Evolutionary conservation across 2,113 vertebrate genomes (phyloP).

Genomic region (Ciconia stormi): DNA sequence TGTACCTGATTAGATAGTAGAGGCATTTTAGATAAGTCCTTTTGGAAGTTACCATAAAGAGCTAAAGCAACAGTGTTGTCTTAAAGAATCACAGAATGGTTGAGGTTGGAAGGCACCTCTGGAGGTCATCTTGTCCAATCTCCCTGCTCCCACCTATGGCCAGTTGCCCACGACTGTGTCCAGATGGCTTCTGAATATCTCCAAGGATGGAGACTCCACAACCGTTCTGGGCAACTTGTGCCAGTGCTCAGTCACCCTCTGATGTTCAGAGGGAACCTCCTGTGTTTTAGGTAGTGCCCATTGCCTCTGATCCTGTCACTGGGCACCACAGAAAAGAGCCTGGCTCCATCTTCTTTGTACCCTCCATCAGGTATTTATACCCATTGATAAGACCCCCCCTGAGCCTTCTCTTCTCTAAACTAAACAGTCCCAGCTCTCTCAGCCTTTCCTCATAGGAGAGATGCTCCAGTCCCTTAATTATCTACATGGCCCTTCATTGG

Average conservation of each 20-base stretch:
- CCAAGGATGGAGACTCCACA: background rate
- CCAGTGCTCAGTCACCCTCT: background rate
- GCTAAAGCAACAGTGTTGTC: background rate
- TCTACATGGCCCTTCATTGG: background rate
- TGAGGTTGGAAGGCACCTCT: background rate
- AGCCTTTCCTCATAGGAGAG: background rate
- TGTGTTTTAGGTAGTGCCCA: background rate
- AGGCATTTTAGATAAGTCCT: background rate
- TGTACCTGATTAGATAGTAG: background rate
- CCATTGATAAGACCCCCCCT: no score
- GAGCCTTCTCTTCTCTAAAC: background rate
- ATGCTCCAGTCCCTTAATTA: no score
- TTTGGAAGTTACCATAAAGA: background rate
- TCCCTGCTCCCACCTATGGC: background rate
- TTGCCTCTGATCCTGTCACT: background rate
- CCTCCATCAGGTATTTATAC: background rate
- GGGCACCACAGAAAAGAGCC: background rate
- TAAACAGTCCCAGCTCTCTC: background rate
- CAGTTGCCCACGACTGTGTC: fast-evolving
- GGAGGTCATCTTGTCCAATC: background rate
- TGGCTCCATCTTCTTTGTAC: background rate
- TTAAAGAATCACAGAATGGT: background rate
- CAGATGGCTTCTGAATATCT: background rate
- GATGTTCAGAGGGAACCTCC: background rate
- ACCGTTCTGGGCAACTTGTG: background rate